Evolutionary conservation across 2,113 vertebrate species (phyloP), one percentile per base, ranked within the genome.

Genomic region (Microcebus tavaratra): DNA sequence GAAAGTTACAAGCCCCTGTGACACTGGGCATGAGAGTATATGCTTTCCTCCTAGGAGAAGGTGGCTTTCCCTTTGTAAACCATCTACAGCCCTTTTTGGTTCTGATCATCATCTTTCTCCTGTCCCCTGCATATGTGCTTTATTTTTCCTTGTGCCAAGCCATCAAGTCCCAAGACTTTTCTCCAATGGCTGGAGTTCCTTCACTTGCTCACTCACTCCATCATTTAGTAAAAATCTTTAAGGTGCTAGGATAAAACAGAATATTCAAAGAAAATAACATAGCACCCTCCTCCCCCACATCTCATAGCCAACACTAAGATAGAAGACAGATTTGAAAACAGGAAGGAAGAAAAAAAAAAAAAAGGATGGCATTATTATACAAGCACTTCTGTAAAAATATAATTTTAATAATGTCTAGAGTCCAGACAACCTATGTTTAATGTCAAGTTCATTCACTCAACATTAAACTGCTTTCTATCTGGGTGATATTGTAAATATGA

Each of bases 61-160:
- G 23, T 5, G 61, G 73, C 27, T 63, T 29, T 75, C 50, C 36
- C 53, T 76, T 65, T 31, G 18, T 0, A 63, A 11, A 48, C 6
- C 31, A 13, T 12, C 50, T 63, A 5, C 1, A 65, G 36, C 65
- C 23, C 6, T 45, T 53, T 36, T 36, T 12, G 57, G 29, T 59
- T 50, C 67, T 82, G 15, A 36, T 11, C 39, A 5, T 25, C 5
- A 34, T 59, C 36, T 34, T 85, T 81, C 67, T 48, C 31, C 68
- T 20, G 18, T 10, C 20, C 13, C 55, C 18, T 25, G 17, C 0
- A 0, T 1, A 8, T 1, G 3, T 17, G 57, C n/a, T 59, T n/a
- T 6, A 34, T 21, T 75, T 29, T 42, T 17, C 72, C 78, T 34
- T 34, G 29, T 12, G 14, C 72, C 39, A 87, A 59, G n/a, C 13